Percentiles rank a stretch among this genome's conserved stretches.
Conservation (phyloP, 2,797 vertebrate species). For the Tamandua tetradactyla region DNA sequence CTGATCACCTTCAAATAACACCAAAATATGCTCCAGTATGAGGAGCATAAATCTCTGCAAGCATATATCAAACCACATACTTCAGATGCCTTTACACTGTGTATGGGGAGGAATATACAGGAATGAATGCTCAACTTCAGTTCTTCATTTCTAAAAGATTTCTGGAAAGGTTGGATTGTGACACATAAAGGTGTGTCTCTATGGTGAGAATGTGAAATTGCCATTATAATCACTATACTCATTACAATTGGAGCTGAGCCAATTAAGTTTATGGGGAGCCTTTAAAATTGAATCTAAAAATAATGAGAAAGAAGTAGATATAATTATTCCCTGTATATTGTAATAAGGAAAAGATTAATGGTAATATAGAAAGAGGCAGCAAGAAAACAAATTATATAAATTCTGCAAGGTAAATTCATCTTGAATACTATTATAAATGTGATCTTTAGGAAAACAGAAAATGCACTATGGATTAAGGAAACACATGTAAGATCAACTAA, state of each 20-base stretch:
- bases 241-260: background rate
- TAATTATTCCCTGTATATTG: background rate
- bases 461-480: background rate
- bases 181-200: slow-evolving; percentile 2
- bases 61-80: background rate
- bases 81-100: background rate
- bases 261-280: background rate
- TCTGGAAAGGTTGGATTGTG: background rate
- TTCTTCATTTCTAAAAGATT: background rate
- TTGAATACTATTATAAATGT: background rate
- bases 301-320: background rate
- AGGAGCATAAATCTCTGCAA: slow-evolving; percentile 17
- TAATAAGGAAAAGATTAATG: background rate
- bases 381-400: background rate
- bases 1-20: background rate
- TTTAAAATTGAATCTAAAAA: slow-evolving; percentile 27
- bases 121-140: background rate
- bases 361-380: background rate
- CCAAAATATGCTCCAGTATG: slow-evolving; percentile 37
- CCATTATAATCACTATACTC: slow-evolving; percentile 10
- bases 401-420: slow-evolving; percentile 5
- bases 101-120: background rate
- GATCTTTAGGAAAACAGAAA: slow-evolving; percentile 16
- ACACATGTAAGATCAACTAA: slow-evolving; percentile 3
- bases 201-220: background rate